These are phyloP conservation scores for Sarcophilus harrisii DNA, from an alignment of 2,797 vertebrate species.

Conservation along the genomic window DNA sequence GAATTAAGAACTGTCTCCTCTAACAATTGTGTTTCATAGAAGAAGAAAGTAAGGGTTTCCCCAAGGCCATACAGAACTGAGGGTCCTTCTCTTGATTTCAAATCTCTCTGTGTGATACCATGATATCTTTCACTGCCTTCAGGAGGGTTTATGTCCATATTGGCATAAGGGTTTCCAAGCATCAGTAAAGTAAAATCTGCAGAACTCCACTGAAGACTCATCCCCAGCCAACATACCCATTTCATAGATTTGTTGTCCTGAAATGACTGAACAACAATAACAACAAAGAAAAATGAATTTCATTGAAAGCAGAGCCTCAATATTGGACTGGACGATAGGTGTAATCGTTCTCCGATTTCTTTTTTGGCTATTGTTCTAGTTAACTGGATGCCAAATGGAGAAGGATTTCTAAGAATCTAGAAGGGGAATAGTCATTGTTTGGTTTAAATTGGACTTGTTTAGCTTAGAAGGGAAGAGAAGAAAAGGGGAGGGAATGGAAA, in stretches of 20 bases:
- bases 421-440: background rate
- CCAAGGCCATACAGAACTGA: background rate
- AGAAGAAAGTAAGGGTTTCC: background rate
- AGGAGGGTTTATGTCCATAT: background rate
- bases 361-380: background rate
- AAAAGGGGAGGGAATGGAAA: background rate
- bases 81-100: background rate
- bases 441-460: background rate
- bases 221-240: background rate
- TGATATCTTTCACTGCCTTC: background rate
- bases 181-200: background rate
- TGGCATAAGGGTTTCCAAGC: background rate
- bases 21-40: background rate
- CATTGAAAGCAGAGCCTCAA: background rate
- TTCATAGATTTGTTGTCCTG: background rate
- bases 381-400: background rate
- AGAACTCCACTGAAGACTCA: background rate
- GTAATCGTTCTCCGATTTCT: background rate
- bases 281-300: background rate
- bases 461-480: background rate
- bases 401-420: background rate
- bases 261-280: too few species aligned
- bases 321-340: background rate
- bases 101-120: background rate
- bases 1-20: background rate